Conservation (phyloP, 2,888 invertebrate genomes). For the Tachystola acroxantha region DNA sequence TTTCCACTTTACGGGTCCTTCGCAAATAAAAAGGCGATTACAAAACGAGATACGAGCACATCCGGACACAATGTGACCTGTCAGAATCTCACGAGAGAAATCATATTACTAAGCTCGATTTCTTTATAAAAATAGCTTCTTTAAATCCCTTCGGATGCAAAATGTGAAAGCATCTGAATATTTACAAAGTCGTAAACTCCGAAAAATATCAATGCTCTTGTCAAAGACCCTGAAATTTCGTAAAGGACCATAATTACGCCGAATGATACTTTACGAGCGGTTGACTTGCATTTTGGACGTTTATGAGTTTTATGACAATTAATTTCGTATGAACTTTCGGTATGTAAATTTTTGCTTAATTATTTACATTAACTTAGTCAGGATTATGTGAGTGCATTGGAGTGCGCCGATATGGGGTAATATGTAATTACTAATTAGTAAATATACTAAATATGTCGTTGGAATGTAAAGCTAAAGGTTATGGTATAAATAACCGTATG, state of each 20-base stretch:
- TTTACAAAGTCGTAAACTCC: conserved; percentile 50
- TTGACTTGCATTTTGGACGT: neutral
- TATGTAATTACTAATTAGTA: too few species aligned
- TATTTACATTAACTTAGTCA: too few species aligned
- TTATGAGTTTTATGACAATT: neutral
- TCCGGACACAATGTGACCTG: conserved; percentile 26
- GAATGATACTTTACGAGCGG: conserved; percentile 51
- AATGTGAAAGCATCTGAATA: conserved; percentile 60
- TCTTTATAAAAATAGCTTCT: neutral
- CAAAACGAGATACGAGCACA: conserved; percentile 40
- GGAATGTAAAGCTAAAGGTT: too few species aligned
- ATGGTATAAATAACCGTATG: too few species aligned
- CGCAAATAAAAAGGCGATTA: conserved; percentile 47
- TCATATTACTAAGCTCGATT: conserved; percentile 15
- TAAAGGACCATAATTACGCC: conserved; percentile 50
- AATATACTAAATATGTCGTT: too few species aligned
- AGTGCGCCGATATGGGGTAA: too few species aligned
- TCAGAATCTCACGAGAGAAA: conserved; percentile 32
- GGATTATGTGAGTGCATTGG: too few species aligned
- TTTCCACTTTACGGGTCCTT: conserved; percentile 55
- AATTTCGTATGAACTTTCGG: conserved; percentile 28
- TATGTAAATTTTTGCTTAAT: conserved; percentile 40
- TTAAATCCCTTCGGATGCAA: conserved; percentile 42
- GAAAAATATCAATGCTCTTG: conserved; percentile 33
- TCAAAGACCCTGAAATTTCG: conserved; percentile 37